These are phyloP conservation scores for Pediacus dermestoides DNA, from an alignment of 2,888 invertebrate species.

Conservation along the genomic window DNA sequence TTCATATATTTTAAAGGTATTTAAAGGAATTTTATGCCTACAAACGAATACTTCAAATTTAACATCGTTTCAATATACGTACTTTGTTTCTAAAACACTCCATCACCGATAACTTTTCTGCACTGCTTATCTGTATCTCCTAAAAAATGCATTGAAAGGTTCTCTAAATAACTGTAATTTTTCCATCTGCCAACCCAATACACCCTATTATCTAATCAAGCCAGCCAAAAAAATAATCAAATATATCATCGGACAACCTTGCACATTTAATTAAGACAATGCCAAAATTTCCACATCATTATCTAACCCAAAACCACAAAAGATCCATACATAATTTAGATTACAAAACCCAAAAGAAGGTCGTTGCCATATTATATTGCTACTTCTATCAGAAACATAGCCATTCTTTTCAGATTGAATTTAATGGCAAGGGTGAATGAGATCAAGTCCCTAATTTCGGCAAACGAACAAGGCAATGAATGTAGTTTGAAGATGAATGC, in stretches of 20 bases:
- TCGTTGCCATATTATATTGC: no score
- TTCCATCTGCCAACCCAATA: constrained; percentile 10
- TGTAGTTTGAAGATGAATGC: no score
- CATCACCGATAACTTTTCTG: constrained; percentile 9
- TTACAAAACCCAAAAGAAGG: no score
- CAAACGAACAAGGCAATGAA: no score
- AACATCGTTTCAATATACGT: no score
- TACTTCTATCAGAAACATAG: no score
- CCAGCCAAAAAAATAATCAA: constrained; percentile 11
- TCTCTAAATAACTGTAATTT: constrained; percentile 8
- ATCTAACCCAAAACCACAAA: constrained; percentile 13
- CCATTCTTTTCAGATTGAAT: constrained; percentile 20
- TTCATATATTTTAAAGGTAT: no score
- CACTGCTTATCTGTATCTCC: constrained; percentile 6
- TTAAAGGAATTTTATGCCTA: no score
- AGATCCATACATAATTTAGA: constrained; percentile 24
- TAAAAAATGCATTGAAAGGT: neutral
- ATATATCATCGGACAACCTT: no score
- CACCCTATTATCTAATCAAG: constrained; percentile 16
- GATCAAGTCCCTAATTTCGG: constrained; percentile 23
- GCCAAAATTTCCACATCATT: constrained; percentile 23
- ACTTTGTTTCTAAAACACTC: no score
- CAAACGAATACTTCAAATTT: no score
- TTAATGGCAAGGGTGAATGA: constrained; percentile 25
- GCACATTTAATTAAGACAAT: constrained; percentile 23